Percentiles rank a stretch among this genome's conserved stretches.
Conservation (phyloP, 2,113 vertebrate genomes). For the Heptranchias perlo region DNA sequence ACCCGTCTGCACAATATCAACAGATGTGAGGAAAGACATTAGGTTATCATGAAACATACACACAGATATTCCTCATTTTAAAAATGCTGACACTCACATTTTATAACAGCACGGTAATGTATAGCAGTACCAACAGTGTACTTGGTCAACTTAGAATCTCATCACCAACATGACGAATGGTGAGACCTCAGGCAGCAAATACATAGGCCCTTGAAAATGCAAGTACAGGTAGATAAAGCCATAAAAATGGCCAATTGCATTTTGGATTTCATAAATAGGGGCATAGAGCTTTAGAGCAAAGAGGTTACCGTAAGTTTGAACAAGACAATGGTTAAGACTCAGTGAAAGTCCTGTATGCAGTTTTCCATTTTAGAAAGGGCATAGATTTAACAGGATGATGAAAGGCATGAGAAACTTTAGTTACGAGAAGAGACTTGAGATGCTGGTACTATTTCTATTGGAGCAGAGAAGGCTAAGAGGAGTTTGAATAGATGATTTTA, state of each 20-base stretch:
- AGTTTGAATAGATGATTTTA: too few relatives aligned
- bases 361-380: neutral
- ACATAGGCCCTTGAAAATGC: neutral
- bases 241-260: neutral
- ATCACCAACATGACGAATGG: neutral
- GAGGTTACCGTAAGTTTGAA: neutral
- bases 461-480: neutral
- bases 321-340: neutral
- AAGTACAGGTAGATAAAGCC: neutral
- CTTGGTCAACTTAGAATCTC: neutral
- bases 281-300: too few relatives aligned
- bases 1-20: neutral
- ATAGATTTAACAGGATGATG: neutral
- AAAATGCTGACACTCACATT: neutral
- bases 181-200: neutral
- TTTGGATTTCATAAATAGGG: neutral
- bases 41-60: neutral
- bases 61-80: neutral
- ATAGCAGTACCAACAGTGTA: neutral
- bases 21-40: neutral
- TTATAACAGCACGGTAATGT: neutral
- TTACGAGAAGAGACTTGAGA: neutral
- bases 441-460: neutral
- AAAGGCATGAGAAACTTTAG: neutral
- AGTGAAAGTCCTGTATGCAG: neutral